Conservation (phyloP, 2,113 vertebrate species). For the Hypanus sabinus region DNA sequence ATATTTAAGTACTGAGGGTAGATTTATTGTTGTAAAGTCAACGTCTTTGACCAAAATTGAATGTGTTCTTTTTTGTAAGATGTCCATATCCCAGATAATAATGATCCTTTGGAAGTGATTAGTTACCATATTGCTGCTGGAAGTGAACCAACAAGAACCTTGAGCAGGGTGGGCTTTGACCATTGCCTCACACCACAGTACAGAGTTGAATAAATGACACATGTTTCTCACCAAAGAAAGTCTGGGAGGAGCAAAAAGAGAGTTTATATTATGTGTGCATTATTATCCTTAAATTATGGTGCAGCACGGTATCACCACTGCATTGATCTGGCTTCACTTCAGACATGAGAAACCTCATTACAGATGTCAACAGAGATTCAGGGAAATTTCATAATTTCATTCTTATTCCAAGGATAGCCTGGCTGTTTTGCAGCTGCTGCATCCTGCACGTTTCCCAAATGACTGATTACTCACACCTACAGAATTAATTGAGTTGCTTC, state of each 20-base stretch:
- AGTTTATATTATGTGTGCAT: background rate
- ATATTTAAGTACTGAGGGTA: background rate
- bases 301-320: background rate
- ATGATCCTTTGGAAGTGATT: background rate
- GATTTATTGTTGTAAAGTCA: background rate
- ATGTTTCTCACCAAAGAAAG: background rate
- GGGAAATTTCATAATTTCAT: slow-evolving; percentile 25
- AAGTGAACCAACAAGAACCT: background rate
- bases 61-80: too few relatives aligned
- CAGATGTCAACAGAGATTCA: background rate
- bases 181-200: background rate
- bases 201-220: background rate
- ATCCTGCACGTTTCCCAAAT: background rate
- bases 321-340: background rate
- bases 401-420: slow-evolving; percentile 9
- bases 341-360: slow-evolving; percentile 7
- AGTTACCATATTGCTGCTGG: background rate
- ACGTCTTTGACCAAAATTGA: background rate
- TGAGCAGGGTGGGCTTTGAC: background rate
- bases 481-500: background rate
- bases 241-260: too few relatives aligned
- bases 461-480: background rate
- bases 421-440: background rate
- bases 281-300: background rate
- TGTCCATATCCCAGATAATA: background rate